Conservation (phyloP, 1,140 invertebrate species). For the Tribolium madens region DNA sequence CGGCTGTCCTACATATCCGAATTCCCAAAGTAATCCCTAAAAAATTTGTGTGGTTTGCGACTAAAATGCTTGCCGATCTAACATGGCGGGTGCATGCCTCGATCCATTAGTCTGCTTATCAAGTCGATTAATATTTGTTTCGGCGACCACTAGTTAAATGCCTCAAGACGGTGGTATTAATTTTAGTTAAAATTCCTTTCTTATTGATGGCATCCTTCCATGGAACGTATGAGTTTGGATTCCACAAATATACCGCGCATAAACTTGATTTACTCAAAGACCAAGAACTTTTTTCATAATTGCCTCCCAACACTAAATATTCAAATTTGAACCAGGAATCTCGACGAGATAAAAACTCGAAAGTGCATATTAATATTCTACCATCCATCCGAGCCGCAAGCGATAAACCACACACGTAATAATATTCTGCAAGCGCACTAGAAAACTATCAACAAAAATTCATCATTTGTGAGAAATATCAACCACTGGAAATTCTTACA, state of each 20-base stretch:
- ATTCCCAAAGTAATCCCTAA: slow-evolving; percentile 9
- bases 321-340: slow-evolving; percentile 35
- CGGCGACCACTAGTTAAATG: slow-evolving; percentile 49
- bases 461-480: neutral
- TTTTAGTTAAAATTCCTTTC: slow-evolving; percentile 57
- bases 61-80: slow-evolving; percentile 48
- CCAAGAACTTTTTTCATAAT: slow-evolving; percentile 40
- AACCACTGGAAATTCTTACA: slow-evolving; percentile 1
- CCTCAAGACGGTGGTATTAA: slow-evolving; percentile 51
- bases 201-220: slow-evolving; percentile 51
- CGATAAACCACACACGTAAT: neutral
- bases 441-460: neutral
- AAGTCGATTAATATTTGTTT: slow-evolving; percentile 55
- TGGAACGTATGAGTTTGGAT: slow-evolving; percentile 50
- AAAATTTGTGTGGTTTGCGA: slow-evolving; percentile 30
- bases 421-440: neutral
- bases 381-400: neutral
- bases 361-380: slow-evolving; percentile 32
- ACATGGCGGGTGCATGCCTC: slow-evolving; percentile 51
- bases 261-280: slow-evolving; percentile 48
- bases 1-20: slow-evolving; percentile 13
- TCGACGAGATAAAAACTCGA: slow-evolving; percentile 31
- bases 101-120: slow-evolving; percentile 52
- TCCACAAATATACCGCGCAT: slow-evolving; percentile 50
- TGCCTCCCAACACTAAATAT: slow-evolving; percentile 37